A percentile compares a stretch with the other conserved stretches of the same genome.
These are phyloP conservation scores for Neomonachus schauinslandi DNA, from an alignment of 2,113 vertebrate species.

Conservation along the genomic window DNA sequence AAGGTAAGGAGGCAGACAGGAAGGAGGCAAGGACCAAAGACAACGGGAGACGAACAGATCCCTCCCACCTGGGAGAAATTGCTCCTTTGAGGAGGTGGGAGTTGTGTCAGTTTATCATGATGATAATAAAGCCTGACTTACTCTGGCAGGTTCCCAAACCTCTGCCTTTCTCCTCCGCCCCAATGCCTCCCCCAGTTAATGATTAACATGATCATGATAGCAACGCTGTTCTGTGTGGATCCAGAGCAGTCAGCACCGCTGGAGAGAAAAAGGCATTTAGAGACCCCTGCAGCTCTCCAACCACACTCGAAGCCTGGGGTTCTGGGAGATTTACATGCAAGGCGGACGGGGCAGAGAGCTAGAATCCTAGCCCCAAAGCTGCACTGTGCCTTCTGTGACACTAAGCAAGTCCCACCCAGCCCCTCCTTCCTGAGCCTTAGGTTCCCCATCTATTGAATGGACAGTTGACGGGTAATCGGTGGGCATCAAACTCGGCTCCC, in stretches of 20 bases:
- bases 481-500: neutral
- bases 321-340: neutral
- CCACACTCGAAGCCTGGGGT: neutral
- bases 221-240: neutral
- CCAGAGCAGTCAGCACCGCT: neutral
- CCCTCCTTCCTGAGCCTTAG: neutral
- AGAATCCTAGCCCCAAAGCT: neutral
- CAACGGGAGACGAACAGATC: neutral
- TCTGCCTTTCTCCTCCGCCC: slow-evolving; percentile 12
- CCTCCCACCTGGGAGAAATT: neutral
- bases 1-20: neutral
- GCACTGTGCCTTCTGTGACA: rapidly evolving
- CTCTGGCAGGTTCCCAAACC: slow-evolving; percentile 2
- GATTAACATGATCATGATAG: neutral
- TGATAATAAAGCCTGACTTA: slow-evolving; percentile 23
- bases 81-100: slow-evolving; percentile 3
- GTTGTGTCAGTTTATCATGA: neutral
- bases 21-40: neutral
- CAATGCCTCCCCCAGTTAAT: neutral
- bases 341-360: rapidly evolving
- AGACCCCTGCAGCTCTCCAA: neutral
- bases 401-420: neutral
- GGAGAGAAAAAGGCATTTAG: neutral
- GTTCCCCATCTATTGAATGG: neutral
- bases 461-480: neutral